phyloP scores from a whole-genome alignment of 2,888 invertebrate species.

The Melipona beecheii region DNA sequence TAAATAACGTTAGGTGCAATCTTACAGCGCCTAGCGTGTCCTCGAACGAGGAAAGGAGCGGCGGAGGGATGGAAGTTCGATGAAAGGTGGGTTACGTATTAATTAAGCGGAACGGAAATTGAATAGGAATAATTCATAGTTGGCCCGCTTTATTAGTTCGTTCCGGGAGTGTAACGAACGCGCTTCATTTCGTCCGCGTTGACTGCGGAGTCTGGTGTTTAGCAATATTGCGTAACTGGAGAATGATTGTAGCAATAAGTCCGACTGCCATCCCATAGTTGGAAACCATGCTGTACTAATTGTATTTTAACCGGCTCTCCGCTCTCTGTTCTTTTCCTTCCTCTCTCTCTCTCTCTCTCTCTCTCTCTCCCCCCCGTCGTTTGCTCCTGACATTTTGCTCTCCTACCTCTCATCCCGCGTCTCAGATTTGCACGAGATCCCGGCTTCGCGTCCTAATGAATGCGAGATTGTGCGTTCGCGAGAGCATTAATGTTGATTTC shows the following conservation, averaged over 20 bases:
- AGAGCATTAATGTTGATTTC: conserved; percentile 30
- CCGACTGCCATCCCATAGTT: conserved; percentile 7
- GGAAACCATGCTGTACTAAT: conserved; percentile 51
- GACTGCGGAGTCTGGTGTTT: conserved; percentile 23
- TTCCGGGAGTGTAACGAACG: conserved; percentile 12
- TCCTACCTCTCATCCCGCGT: no score
- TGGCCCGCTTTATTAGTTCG: conserved; percentile 39
- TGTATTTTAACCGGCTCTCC: conserved; percentile 53
- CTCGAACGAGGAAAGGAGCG: neutral
- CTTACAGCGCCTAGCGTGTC: neutral
- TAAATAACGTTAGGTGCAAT: neutral
- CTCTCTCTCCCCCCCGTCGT: neutral
- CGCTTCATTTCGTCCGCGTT: conserved; percentile 27
- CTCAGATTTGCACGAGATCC: conserved; percentile 19
- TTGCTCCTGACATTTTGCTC: neutral
- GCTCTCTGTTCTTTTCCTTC: conserved; percentile 21
- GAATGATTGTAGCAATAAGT: conserved; percentile 51
- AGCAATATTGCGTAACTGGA: conserved; percentile 53
- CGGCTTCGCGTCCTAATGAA: conserved; percentile 33
- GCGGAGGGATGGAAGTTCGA: neutral
- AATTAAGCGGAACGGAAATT: conserved; percentile 34
- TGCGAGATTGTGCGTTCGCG: conserved; percentile 36
- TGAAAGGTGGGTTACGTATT: conserved; percentile 8
- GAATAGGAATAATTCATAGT: conserved; percentile 38
- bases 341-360: no score